Evolutionary conservation across 2,888 invertebrate species (phyloP).

Genomic region (Nowickia ferox): DNA sequence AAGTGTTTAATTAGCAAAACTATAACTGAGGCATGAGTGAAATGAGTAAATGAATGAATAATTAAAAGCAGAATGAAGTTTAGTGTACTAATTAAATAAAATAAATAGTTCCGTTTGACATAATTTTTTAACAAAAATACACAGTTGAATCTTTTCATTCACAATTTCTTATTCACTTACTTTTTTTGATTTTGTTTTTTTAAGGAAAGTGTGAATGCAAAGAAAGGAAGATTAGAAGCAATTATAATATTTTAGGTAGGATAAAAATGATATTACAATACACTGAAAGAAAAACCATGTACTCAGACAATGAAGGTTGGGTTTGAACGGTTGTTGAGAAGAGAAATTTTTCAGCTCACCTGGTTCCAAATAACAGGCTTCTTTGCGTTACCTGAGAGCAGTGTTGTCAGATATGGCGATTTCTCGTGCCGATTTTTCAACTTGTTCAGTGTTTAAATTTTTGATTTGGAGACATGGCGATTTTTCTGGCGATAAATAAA

Average conservation of each 20-base stretch:
- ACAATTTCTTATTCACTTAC: background rate
- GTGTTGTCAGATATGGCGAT: no score
- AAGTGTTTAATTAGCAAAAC: slow-evolving; percentile 49
- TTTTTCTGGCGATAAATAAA: no score
- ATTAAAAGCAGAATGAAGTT: slow-evolving; percentile 15
- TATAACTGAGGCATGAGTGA: background rate
- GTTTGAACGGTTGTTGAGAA: no score
- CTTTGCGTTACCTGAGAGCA: no score
- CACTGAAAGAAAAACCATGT: no score
- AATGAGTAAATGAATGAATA: background rate
- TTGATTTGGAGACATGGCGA: no score
- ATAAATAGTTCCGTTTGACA: slow-evolving; percentile 66
- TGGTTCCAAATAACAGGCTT: no score
- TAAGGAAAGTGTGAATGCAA: slow-evolving; percentile 24
- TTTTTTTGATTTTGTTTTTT: background rate
- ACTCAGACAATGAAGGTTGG: no score
- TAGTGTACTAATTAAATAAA: slow-evolving; percentile 68
- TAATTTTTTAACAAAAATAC: slow-evolving; percentile 47
- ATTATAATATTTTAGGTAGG: background rate
- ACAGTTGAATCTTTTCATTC: slow-evolving; percentile 42
- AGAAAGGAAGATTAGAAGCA: background rate
- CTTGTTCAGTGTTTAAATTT: no score
- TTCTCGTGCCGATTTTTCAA: no score
- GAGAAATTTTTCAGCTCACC: no score
- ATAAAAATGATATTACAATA: no score